Percentiles rank a stretch among this genome's conserved stretches.
Conservation (phyloP, 1,140 invertebrate species). For the Cecropterus lyciades region DNA sequence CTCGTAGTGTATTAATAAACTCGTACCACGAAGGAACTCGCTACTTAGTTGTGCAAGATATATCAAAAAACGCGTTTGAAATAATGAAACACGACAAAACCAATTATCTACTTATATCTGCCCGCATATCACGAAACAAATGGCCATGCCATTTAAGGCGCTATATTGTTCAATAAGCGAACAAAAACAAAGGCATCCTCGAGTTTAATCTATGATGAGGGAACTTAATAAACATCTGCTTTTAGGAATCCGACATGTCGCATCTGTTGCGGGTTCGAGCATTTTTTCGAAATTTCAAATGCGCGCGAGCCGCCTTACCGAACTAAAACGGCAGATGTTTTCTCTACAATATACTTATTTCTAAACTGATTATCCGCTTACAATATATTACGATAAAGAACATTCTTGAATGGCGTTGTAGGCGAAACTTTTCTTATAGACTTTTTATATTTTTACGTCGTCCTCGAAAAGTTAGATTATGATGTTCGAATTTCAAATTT, state of each 20-base stretch:
- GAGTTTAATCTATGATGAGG: slow-evolving; percentile 78
- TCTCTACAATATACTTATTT: slow-evolving; percentile 35
- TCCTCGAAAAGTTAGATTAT: slow-evolving; percentile 66
- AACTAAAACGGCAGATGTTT: slow-evolving; percentile 73
- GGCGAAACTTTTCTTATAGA: slow-evolving; percentile 31
- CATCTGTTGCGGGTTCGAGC: slow-evolving; percentile 76
- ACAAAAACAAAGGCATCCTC: slow-evolving; percentile 73
- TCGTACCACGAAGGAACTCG: slow-evolving; percentile 11
- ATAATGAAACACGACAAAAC: slow-evolving; percentile 39
- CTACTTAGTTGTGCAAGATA: slow-evolving; percentile 26
- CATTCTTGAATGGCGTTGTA: slow-evolving; percentile 20
- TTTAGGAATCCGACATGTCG: slow-evolving; percentile 77
- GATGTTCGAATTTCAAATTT: slow-evolving; percentile 76
- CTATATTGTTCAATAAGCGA: slow-evolving; percentile 64
- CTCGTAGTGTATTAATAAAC: slow-evolving; percentile 14
- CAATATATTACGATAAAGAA: slow-evolving; percentile 32
- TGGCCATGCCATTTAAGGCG: slow-evolving; percentile 63
- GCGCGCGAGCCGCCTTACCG: slow-evolving; percentile 65
- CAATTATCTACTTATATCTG: slow-evolving; percentile 62
- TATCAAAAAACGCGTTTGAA: slow-evolving; percentile 32
- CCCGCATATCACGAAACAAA: slow-evolving; percentile 69
- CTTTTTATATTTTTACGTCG: slow-evolving; percentile 44
- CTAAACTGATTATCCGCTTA: slow-evolving; percentile 36
- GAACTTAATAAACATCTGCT: slow-evolving; percentile 80
- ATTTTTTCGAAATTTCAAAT: slow-evolving; percentile 78